A percentile compares a stretch with the other conserved stretches of the same genome.
Conservation (phyloP, 1,140 invertebrate genomes). For the Piezodorus guildinii region DNA sequence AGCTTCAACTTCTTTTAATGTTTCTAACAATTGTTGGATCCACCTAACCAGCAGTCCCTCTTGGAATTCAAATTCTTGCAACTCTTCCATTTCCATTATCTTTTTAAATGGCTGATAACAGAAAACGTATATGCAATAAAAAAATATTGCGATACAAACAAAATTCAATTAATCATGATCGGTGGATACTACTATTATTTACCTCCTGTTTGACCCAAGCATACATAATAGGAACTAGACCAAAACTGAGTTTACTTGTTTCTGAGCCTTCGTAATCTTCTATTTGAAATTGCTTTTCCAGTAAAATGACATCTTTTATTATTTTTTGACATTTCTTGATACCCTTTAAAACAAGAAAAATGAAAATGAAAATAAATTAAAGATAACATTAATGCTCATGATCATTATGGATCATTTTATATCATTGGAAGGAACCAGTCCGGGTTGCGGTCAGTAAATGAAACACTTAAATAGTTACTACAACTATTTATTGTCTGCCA, state of each 20-base stretch:
- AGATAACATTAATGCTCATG: no score
- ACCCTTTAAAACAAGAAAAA: background rate
- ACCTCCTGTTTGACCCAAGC: constrained; percentile 26
- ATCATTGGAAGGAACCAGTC: no score
- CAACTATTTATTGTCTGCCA: no score
- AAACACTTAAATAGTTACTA: no score
- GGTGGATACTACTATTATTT: background rate
- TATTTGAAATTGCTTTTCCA: constrained; percentile 1
- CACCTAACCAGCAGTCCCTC: constrained; percentile 97
- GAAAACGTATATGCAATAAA: background rate
- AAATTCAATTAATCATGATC: background rate
- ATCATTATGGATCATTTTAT: no score
- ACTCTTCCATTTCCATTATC: constrained; percentile 80
- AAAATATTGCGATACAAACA: background rate
- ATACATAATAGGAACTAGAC: constrained; percentile 15
- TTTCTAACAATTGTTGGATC: constrained; percentile 92
- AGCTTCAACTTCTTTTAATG: constrained; percentile 80
- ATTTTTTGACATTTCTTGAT: constrained; percentile 5
- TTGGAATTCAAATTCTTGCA: constrained; percentile 47
- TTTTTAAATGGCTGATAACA: constrained; percentile 69
- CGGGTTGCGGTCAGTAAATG: no score
- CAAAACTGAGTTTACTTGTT: constrained; percentile 16
- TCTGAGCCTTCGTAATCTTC: constrained; percentile 11
- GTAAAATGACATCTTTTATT: background rate
- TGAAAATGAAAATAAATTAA: background rate